Conservation (phyloP, 2,113 vertebrate species). For the Hyla sarda region DNA sequence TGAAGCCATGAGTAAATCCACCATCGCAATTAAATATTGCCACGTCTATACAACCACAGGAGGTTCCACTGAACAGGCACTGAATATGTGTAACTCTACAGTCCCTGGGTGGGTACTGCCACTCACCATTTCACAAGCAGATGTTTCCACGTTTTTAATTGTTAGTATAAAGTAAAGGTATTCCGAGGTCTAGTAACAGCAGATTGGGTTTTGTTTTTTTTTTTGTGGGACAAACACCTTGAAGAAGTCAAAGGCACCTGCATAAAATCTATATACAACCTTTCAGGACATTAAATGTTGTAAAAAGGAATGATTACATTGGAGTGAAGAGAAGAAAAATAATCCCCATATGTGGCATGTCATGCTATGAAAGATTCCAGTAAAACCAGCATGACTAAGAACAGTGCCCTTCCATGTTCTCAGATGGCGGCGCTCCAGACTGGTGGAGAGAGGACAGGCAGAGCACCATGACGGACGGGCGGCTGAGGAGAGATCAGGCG, state of each 20-base stretch:
- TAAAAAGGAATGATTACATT: background rate
- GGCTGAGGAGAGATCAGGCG: conserved; percentile 27
- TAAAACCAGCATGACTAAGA: background rate
- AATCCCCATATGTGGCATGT: background rate
- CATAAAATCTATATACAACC: conserved; percentile 18
- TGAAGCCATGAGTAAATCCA: too few relatives aligned
- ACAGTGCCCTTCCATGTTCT: background rate
- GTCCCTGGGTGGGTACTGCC: background rate
- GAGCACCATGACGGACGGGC: conserved; percentile 4
- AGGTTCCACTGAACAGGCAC: background rate
- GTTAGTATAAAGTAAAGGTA: background rate
- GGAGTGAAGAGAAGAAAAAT: conserved; percentile 4
- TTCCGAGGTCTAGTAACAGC: background rate
- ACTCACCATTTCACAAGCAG: background rate
- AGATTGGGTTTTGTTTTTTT: background rate
- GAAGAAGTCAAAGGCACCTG: conserved; percentile 17
- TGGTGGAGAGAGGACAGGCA: background rate
- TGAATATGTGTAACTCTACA: background rate
- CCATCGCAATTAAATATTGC: too few relatives aligned
- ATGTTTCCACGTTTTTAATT: background rate
- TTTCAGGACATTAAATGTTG: background rate
- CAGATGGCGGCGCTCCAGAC: background rate
- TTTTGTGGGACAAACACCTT: background rate
- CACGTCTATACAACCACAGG: background rate
- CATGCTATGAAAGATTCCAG: background rate